These are phyloP conservation scores for Vidua macroura DNA, from an alignment of 2,113 vertebrate species.

Conservation along the genomic window DNA sequence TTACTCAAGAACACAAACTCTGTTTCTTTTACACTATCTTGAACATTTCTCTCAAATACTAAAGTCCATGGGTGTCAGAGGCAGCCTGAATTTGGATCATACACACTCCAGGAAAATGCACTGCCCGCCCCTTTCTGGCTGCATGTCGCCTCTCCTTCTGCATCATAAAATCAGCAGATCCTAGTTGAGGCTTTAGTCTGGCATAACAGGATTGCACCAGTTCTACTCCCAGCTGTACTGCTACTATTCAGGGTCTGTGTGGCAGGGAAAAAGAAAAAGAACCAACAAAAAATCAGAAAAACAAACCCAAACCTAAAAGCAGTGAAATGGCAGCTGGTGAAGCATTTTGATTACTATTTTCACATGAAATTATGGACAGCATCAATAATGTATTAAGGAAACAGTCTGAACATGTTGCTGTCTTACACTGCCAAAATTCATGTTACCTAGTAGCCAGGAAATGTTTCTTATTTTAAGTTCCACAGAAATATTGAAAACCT, in stretches of 20 bases:
- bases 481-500: neutral
- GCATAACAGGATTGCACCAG: neutral
- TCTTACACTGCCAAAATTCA: neutral
- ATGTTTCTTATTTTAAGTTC: neutral
- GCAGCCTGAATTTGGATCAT: neutral
- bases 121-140: neutral
- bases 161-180: neutral
- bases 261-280: neutral
- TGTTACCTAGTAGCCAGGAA: neutral
- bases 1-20: neutral
- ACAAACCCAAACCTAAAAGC: neutral
- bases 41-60: neutral
- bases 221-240: neutral
- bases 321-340: neutral
- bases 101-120: fast-evolving
- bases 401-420: neutral
- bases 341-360: neutral
- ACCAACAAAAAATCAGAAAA: neutral
- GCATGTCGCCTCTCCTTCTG: neutral
- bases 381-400: neutral
- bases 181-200: neutral
- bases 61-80: neutral
- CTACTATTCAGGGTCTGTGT: neutral
- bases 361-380: neutral
- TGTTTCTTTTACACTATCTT: neutral